These are phyloP conservation scores for Nowickia ferox DNA, from an alignment of 2,888 invertebrate species.

Conservation along the genomic window DNA sequence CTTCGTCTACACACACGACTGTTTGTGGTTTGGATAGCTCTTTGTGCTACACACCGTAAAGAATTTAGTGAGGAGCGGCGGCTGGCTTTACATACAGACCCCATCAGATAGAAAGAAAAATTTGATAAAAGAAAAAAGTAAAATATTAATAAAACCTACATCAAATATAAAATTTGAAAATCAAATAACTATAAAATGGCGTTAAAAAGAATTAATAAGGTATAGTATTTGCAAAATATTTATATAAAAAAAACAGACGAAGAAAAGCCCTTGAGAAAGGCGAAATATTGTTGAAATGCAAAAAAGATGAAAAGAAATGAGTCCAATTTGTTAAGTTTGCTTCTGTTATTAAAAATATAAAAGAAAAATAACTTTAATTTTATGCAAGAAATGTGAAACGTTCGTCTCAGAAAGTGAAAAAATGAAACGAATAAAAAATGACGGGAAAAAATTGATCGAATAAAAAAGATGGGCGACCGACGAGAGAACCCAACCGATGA, in stretches of 20 bases:
- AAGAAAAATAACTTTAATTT: slow-evolving; percentile 70
- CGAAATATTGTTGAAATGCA: slow-evolving; percentile 74
- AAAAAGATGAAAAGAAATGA: slow-evolving; percentile 62
- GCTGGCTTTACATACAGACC: slow-evolving; percentile 66
- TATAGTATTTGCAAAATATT: slow-evolving; percentile 76
- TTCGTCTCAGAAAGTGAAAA: slow-evolving; percentile 65
- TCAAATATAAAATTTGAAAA: slow-evolving; percentile 75
- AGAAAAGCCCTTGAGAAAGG: slow-evolving; percentile 69
- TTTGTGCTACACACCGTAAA: slow-evolving; percentile 74
- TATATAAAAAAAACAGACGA: slow-evolving; percentile 68
- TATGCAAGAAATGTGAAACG: slow-evolving; percentile 82
- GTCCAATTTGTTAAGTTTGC: slow-evolving; percentile 48
- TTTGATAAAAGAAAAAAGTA: slow-evolving; percentile 50
- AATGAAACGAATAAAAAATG: slow-evolving; percentile 78
- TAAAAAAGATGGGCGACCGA: slow-evolving; percentile 74
- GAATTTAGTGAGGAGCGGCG: slow-evolving; percentile 71
- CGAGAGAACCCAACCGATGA: slow-evolving; percentile 70
- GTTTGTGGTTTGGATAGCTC: slow-evolving; percentile 74
- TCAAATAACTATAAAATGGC: slow-evolving; percentile 88
- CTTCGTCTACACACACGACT: slow-evolving; percentile 68
- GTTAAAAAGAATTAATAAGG: slow-evolving; percentile 98
- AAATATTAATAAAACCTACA: slow-evolving; percentile 64
- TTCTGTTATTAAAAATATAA: slow-evolving; percentile 11
- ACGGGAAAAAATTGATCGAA: slow-evolving; percentile 75
- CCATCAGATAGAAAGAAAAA: slow-evolving; percentile 62